Evolutionary conservation across 2,797 vertebrate species (phyloP).

Genomic region (Microhierax caerulescens): DNA sequence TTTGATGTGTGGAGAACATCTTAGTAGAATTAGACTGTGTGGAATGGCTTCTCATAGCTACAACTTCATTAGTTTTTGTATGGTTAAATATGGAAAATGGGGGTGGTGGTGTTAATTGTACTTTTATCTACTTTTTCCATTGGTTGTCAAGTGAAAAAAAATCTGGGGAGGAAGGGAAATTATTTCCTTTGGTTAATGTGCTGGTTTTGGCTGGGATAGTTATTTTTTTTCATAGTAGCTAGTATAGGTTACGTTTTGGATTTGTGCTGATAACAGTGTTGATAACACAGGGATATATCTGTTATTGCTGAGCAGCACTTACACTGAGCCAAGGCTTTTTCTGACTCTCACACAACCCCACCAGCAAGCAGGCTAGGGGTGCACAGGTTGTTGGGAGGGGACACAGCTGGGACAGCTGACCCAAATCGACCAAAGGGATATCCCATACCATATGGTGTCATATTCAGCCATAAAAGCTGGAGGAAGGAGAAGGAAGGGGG

Average conservation of each 20-base stretch:
- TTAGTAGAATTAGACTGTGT: neutral
- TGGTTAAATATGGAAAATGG: neutral
- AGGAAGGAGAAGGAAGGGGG: neutral
- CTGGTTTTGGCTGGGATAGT: neutral
- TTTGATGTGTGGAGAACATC: neutral
- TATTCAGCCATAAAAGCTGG: neutral
- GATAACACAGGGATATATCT: neutral
- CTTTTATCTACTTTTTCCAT: neutral
- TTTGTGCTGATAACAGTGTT: neutral
- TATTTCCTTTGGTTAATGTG: neutral
- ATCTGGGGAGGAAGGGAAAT: neutral
- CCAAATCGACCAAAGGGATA: neutral
- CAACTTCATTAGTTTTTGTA: neutral
- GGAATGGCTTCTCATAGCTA: neutral
- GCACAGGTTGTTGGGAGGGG: neutral
- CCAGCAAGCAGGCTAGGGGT: neutral
- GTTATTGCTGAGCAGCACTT: neutral
- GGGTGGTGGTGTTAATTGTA: fast-evolving
- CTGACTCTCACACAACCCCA: neutral
- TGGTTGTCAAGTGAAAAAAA: neutral
- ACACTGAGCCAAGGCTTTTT: neutral
- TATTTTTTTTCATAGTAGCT: neutral
- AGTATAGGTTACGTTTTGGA: neutral
- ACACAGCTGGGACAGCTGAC: neutral
- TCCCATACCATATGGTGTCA: neutral